Evolutionary conservation across 2,113 vertebrate genomes (phyloP).

Genomic region (Scortum barcoo): DNA sequence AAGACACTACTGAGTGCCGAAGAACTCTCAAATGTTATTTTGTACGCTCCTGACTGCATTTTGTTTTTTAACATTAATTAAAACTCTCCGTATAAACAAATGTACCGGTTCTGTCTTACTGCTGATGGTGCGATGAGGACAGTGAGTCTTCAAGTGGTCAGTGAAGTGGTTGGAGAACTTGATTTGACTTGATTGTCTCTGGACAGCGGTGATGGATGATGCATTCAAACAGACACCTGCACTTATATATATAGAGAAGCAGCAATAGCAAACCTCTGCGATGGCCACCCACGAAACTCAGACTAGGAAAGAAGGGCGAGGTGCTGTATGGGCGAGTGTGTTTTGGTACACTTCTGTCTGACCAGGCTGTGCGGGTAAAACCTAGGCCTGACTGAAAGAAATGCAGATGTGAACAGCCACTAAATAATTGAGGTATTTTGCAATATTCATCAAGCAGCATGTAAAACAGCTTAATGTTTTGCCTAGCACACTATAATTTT

Average conservation of each 20-base stretch:
- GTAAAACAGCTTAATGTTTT: constrained; percentile 3
- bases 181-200: constrained; percentile 6
- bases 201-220: not conserved
- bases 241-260: constrained; percentile 8
- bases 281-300: constrained; percentile 10
- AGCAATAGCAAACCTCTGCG: constrained; percentile 4
- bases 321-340: constrained; percentile 1
- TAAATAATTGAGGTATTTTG: constrained; percentile 53
- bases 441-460: constrained; percentile 42
- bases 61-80: constrained; percentile 74
- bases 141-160: not conserved
- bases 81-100: constrained; percentile 57
- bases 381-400: not conserved
- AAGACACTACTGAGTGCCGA: constrained; percentile 57
- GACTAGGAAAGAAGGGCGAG: not conserved
- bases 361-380: not conserved
- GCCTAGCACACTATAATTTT: constrained; percentile 2
- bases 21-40: constrained; percentile 41
- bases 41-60: constrained; percentile 56
- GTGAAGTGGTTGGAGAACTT: not conserved
- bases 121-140: not conserved
- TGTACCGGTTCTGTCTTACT: not conserved
- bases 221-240: constrained; percentile 23
- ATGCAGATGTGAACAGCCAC: constrained; percentile 24
- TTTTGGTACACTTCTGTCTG: constrained; percentile 18